Percentiles rank a stretch among this genome's conserved stretches.
These are phyloP conservation scores for Caretta caretta DNA, from an alignment of 2,113 vertebrate species.

Conservation along the genomic window DNA sequence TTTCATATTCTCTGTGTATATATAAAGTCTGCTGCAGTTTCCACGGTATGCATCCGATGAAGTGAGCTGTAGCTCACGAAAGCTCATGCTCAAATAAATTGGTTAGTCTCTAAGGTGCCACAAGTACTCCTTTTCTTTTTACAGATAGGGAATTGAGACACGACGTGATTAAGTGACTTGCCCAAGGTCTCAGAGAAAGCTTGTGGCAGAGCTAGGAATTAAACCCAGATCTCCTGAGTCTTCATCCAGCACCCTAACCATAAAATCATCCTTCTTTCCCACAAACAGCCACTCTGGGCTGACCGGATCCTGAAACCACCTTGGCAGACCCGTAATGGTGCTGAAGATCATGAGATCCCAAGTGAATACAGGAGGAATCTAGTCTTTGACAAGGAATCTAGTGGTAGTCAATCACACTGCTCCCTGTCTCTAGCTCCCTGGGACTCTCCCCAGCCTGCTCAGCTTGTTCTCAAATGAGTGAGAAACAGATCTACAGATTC, in stretches of 20 bases:
- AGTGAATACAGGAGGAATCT: neutral
- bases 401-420: neutral
- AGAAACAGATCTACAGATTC: neutral
- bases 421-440: neutral
- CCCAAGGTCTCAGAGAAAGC: neutral
- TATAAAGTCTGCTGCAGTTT: too few species aligned
- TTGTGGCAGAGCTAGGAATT: neutral
- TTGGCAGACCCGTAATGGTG: neutral
- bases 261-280: neutral
- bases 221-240: neutral
- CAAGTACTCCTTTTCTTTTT: too few species aligned
- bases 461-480: conserved; percentile 1
- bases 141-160: neutral
- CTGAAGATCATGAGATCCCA: neutral
- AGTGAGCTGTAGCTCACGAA: too few species aligned
- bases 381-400: neutral
- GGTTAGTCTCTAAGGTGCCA: too few species aligned
- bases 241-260: neutral
- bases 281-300: neutral
- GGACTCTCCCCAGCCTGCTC: conserved; percentile 32
- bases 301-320: neutral
- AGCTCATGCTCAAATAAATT: too few species aligned
- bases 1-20: too few species aligned
- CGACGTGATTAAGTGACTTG: rapidly evolving
- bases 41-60: too few species aligned